Base-by-base conservation (phyloP, 2,113 vertebrate species). In the Pogonocichla stellata region DNA sequence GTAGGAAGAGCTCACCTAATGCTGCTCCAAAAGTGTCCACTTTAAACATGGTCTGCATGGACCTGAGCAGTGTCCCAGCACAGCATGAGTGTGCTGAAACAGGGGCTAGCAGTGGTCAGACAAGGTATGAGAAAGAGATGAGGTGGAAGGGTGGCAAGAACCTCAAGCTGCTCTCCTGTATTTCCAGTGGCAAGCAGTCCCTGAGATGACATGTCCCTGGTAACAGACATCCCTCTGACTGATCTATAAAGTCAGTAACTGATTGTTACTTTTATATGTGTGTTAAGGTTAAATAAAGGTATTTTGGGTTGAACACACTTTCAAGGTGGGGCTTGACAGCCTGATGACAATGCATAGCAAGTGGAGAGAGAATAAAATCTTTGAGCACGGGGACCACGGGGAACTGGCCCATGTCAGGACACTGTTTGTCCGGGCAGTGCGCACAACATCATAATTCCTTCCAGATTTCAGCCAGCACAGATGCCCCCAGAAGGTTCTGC, bases 151-250 rank as follows among this genome's bases (percentile, higher is more conserved):
- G 38, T 36, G 19, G 8, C 8, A 65, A 85, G 40, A 42, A 29
- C 16, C 26, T 34, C 45, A 56, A 1, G 2, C 4, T 33, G 9
- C 33, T 80, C 7, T 80, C 2, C 0, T 36, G 1, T 31, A 34
- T 70, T 88, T 45, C 19, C 28, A 70, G 65, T 15, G 31, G 50
- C 4, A 77, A 80, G 36, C 13, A 33, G 42, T 14, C 20, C 26
- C 40, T 65, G 60, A 85, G 26, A n/a, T 15, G 25, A 78, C 17
- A 78, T 12, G 7, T 3, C 13, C 4, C 42, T 38, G 10, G 28
- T n/a, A 65, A 24, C 14, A 92, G 20, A n/a, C 4, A 38, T 33
- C 17, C 17, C 23, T 78, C 81, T 50, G 4, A 4, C 26, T 60
- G 23, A 34, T 38, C 17, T 74, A 4, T 19, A 10, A 79, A 19